Evolutionary conservation across 2,797 vertebrate genomes (phyloP).

Genomic region (Characodon lateralis): DNA sequence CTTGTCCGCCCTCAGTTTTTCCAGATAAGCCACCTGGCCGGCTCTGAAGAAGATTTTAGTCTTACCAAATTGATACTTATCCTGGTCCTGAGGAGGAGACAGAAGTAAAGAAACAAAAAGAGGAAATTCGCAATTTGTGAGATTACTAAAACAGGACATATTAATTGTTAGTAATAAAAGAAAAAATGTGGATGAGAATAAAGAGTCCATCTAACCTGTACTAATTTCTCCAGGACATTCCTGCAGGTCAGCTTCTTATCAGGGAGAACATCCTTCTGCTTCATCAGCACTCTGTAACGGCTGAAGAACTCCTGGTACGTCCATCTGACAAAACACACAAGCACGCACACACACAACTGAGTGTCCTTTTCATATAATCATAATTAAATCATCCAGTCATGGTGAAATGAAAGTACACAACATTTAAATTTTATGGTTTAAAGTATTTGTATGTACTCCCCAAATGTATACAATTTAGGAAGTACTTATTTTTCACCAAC

Average conservation of each 20-base stretch:
- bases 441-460: not conserved
- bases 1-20: slow-evolving; percentile 96
- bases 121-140: not conserved
- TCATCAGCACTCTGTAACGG: slow-evolving; percentile 97
- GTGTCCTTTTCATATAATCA: not conserved
- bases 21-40: slow-evolving; percentile 96
- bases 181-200: not conserved
- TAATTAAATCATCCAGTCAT: not conserved
- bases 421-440: not conserved
- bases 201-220: slow-evolving; percentile 80
- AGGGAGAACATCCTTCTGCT: slow-evolving; percentile 92
- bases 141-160: not conserved
- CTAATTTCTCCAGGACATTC: slow-evolving; percentile 95
- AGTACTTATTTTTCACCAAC: not conserved
- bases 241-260: slow-evolving; percentile 94
- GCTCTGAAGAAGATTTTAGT: slow-evolving; percentile 99
- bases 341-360: not conserved
- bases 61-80: slow-evolving; percentile 99
- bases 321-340: slow-evolving; percentile 82
- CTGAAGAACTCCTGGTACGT: slow-evolving; percentile 99
- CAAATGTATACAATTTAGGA: too few relatives aligned
- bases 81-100: slow-evolving; percentile 85
- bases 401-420: not conserved
- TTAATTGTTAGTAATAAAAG: not conserved
- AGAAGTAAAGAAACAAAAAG: not conserved